Conservation (phyloP, 2,797 vertebrate species). For the Intellagama lesueurii region DNA sequence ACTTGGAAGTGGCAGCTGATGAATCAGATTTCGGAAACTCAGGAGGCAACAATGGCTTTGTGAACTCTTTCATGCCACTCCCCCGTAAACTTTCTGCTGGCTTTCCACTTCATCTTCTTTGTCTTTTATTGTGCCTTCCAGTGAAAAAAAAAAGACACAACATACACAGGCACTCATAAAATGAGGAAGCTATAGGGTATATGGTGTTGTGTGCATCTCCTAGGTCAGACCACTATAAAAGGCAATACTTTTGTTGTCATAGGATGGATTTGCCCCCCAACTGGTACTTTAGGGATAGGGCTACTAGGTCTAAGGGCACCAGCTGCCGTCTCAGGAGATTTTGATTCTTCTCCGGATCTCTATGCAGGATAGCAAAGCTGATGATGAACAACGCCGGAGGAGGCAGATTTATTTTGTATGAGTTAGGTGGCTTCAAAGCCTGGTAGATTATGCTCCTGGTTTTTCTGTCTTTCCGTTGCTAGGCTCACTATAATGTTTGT, state of each 20-base stretch:
- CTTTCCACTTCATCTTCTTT: not conserved
- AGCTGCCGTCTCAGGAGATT: too few species aligned
- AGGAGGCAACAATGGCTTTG: not conserved
- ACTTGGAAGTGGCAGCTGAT: not conserved
- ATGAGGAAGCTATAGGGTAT: not conserved
- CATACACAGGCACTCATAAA: not conserved
- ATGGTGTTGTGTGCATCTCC: not conserved
- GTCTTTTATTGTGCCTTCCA: not conserved
- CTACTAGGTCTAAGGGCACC: too few species aligned
- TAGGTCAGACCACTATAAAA: not conserved
- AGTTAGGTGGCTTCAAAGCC: too few species aligned
- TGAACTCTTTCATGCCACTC: not conserved
- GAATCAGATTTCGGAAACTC: not conserved
- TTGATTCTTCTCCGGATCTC: too few species aligned
- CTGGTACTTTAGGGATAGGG: too few species aligned
- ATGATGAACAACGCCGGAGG: too few species aligned
- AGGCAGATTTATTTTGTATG: too few species aligned
- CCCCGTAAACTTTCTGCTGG: not conserved
- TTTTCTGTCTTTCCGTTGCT: too few species aligned
- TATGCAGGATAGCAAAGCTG: too few species aligned
- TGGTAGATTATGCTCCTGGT: too few species aligned
- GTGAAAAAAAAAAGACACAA: not conserved
- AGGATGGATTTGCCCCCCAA: not conserved
- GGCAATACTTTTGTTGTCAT: not conserved
- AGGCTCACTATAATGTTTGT: too few species aligned